phyloP scores from a whole-genome alignment of 2,888 invertebrate genomes.

The Hypena proboscidalis region DNA sequence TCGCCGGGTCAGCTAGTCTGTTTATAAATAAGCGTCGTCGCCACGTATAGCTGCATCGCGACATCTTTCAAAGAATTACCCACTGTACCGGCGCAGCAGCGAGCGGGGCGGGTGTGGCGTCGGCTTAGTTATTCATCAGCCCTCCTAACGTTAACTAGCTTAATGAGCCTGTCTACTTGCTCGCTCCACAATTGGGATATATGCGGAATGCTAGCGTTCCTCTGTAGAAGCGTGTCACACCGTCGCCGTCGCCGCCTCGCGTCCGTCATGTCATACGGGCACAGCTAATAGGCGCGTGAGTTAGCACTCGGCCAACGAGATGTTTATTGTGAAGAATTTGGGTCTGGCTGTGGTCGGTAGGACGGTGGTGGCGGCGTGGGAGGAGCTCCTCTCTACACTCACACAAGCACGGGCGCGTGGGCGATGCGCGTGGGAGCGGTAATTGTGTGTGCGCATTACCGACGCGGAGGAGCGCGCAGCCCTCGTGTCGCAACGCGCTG shows the following conservation, averaged over 20 bases:
- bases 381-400: constrained; percentile 11
- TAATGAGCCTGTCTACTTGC: constrained; percentile 35
- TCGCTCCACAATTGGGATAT: constrained; percentile 23
- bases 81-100: too few relatives aligned
- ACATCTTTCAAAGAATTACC: constrained; percentile 9
- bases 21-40: too few relatives aligned
- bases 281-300: too few relatives aligned
- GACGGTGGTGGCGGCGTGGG: constrained; percentile 21
- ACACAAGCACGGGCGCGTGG: constrained; percentile 1
- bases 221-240: background rate
- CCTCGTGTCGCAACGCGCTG: background rate
- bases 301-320: background rate
- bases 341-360: background rate
- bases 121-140: constrained; percentile 5
- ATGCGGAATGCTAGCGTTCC: background rate
- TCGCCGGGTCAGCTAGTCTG: too few relatives aligned
- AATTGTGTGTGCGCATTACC: constrained; percentile 40
- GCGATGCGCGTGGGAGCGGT: constrained; percentile 41
- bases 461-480: too few relatives aligned
- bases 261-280: background rate
- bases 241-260: background rate
- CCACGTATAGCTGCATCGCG: too few relatives aligned
- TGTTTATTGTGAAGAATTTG: background rate
- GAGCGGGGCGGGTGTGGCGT: too few relatives aligned
- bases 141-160: constrained; percentile 27